A percentile compares a stretch with the other conserved stretches of the same genome.
phyloP scores from a whole-genome alignment of 2,113 vertebrate species.

The Equus przewalskii region DNA sequence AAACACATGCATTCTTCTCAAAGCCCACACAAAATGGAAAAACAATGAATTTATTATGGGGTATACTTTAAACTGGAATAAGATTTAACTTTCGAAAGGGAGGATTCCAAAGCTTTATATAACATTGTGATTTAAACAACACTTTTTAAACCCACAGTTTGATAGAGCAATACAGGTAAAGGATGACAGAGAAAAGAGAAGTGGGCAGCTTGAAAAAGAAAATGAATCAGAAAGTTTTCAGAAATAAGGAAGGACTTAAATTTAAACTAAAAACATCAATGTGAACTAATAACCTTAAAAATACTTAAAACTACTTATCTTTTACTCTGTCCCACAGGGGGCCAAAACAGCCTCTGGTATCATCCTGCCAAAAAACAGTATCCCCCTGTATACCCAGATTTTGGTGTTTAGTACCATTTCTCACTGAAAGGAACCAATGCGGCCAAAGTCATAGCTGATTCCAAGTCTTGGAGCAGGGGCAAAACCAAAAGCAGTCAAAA shows the following conservation, averaged over 20 bases:
- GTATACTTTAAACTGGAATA: background rate
- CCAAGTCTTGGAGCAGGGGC: background rate
- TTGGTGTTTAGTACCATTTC: background rate
- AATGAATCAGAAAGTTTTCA: background rate
- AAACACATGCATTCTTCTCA: background rate
- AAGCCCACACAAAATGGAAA: background rate
- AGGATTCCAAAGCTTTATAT: conserved; percentile 6
- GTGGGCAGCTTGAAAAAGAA: background rate
- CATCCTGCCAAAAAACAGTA: background rate
- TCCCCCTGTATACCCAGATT: no score
- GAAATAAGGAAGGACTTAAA: background rate
- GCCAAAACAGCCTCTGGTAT: background rate
- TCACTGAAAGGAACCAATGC: background rate
- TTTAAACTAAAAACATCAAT: background rate
- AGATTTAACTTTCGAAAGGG: background rate
- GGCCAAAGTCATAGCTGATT: background rate
- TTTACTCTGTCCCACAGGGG: background rate
- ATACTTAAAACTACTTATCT: background rate
- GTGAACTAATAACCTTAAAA: background rate
- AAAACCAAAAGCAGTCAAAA: background rate
- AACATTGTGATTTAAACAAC: conserved; percentile 1
- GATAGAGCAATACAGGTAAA: background rate
- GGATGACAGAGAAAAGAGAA: background rate
- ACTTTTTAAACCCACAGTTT: background rate
- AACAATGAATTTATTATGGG: background rate